Evolutionary conservation across 1,140 invertebrate genomes (phyloP), one percentile per base, ranked within the genome.

Genomic region (Philaenus spumarius): DNA sequence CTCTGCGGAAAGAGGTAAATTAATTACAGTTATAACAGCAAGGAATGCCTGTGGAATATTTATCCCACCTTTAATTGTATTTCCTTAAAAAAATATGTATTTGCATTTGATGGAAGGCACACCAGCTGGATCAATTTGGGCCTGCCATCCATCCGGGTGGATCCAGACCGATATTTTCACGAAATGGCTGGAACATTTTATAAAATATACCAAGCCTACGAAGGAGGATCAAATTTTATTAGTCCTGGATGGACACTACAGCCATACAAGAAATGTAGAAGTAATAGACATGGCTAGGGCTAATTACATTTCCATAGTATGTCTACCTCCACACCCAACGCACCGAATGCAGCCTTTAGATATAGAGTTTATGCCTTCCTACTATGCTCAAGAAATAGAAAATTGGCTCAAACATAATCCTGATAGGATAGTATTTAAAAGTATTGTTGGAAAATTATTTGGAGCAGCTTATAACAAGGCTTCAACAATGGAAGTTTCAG

Each of bases 261-360:
- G 66, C 34, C 59, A 69, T n/a, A 59, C 63, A 51, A 66, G 65
- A 56, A 75, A 71, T 64, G 45, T 76, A 17, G 69, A 72, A 11
- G 54, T 59, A 7, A 45, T 65, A n/a, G n/a, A 65, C 26, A 58
- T 55, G 34, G 55, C 61, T 35, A 65, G 60, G 50, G 55, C 63
- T 40, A 67, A 68, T 39, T 43, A 60, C n/a, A 53, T 64, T 12
- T 61, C 59, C 5, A 54, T 71, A 15, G 20, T 67, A 26, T 65
- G 58, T 35, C 59, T 71, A 11, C 70, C 71, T 7, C 68, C 71
- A 37, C 71, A 74, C 39, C 64, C 61, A 47, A 69, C 65, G 2
- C 68, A 72, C 46, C 62, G 67, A 48, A 48, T 77, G 7, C 74
- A 76, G 57, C 72, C 73, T 11, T 62, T 76, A 3, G 74, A 75